phyloP scores from a whole-genome alignment of 2,113 vertebrate genomes.

The Genyomyrus donnyi region DNA sequence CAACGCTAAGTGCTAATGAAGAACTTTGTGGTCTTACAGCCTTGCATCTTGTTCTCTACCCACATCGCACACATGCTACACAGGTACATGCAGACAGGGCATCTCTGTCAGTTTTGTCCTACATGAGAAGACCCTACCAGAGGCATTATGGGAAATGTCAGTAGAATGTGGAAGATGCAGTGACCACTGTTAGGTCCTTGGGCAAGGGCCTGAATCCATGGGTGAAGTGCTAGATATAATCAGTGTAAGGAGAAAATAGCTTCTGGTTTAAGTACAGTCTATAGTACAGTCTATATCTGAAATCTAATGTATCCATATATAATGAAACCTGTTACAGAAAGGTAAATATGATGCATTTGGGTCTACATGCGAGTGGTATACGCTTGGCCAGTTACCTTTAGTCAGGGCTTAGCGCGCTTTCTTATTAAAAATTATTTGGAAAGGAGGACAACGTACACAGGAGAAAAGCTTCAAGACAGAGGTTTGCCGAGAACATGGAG shows the following conservation, averaged over 20 bases:
- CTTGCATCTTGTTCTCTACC: neutral
- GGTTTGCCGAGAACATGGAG: neutral
- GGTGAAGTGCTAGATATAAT: neutral
- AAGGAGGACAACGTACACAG: neutral
- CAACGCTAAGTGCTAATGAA: neutral
- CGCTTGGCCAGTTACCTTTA: neutral
- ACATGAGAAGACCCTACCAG: neutral
- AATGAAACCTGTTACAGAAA: neutral
- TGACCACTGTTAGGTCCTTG: neutral
- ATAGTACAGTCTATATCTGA: neutral
- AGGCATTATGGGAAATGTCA: neutral
- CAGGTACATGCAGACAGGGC: neutral
- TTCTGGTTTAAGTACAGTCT: neutral
- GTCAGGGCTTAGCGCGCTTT: neutral
- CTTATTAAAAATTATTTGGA: neutral
- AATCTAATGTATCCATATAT: neutral
- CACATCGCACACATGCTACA: neutral
- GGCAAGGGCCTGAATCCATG: neutral
- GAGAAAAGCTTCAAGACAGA: neutral
- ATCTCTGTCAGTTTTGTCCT: neutral
- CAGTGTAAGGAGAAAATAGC: neutral
- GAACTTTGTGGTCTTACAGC: neutral
- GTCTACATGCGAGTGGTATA: neutral
- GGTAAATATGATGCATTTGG: neutral
- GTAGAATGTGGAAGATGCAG: neutral